A percentile compares a stretch with the other conserved stretches of the same genome.
These are phyloP conservation scores for Eretmocerus hayati DNA, from an alignment of 2,888 invertebrate species.

Conservation along the genomic window DNA sequence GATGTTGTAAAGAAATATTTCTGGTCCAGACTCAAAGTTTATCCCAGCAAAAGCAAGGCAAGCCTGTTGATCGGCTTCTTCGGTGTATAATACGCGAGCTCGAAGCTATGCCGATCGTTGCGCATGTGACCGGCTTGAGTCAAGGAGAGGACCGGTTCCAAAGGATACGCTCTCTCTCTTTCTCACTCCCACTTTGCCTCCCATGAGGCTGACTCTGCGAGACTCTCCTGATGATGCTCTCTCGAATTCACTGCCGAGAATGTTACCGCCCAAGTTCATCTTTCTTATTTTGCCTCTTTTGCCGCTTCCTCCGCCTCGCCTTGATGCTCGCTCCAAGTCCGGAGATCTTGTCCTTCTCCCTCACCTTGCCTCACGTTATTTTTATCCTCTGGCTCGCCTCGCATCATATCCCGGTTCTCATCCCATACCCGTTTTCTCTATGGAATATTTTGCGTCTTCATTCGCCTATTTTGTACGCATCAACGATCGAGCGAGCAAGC, in stretches of 20 bases:
- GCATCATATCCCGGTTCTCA: background rate
- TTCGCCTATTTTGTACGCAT: background rate
- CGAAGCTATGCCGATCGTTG: slow-evolving; percentile 15
- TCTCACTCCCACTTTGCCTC: slow-evolving; percentile 18
- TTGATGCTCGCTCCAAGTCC: too few relatives aligned
- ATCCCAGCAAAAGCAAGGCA: too few relatives aligned
- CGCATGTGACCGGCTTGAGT: slow-evolving; percentile 19
- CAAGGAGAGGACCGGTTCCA: slow-evolving; percentile 44
- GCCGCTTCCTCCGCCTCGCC: background rate
- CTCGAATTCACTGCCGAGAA: slow-evolving; percentile 19
- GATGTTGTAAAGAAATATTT: too few relatives aligned
- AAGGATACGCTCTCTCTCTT: slow-evolving; percentile 42
- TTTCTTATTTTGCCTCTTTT: slow-evolving; percentile 2
- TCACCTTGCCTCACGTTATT: background rate
- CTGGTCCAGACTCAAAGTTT: too few relatives aligned
- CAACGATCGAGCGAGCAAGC: slow-evolving; percentile 16
- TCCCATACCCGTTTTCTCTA: background rate
- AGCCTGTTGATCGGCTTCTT: slow-evolving; percentile 27
- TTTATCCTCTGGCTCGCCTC: background rate
- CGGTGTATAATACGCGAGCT: too few relatives aligned
- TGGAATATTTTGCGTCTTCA: background rate
- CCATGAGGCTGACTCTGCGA: slow-evolving; percentile 22
- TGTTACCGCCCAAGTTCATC: slow-evolving; percentile 2
- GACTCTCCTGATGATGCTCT: slow-evolving; percentile 13
- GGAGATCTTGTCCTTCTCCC: too few relatives aligned